These are phyloP conservation scores for Dicrostonyx torquatus DNA, from an alignment of 2,797 vertebrate species.

Conservation along the genomic window DNA sequence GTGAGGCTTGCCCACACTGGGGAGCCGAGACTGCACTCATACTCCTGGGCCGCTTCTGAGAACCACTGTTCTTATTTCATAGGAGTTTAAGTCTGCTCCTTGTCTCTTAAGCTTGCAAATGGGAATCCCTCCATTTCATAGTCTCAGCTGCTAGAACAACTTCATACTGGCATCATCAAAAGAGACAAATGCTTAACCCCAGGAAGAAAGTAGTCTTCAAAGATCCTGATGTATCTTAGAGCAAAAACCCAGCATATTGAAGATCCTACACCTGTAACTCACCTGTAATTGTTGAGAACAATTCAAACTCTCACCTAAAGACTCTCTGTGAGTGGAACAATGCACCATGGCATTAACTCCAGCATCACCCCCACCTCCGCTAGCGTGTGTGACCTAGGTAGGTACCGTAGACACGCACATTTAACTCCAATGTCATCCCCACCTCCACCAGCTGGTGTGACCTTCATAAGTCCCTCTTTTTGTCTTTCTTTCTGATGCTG, in stretches of 20 bases:
- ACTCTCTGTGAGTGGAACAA: not conserved
- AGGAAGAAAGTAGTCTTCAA: conserved; percentile 52
- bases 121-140: conserved; percentile 53
- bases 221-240: conserved; percentile 12
- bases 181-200: conserved; percentile 55
- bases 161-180: conserved; percentile 43
- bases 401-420: not conserved
- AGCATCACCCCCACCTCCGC: not conserved
- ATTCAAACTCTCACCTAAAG: not conserved
- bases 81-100: conserved; percentile 22
- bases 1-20: conserved; percentile 16
- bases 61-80: not conserved
- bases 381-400: not conserved
- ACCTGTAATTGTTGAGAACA: not conserved
- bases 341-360: not conserved
- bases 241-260: not conserved
- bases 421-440: not conserved
- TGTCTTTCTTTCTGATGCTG: not conserved
- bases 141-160: conserved; percentile 51
- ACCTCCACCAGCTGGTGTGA: not conserved
- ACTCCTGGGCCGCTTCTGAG: conserved; percentile 33
- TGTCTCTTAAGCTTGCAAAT: conserved; percentile 51
- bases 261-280: not conserved
- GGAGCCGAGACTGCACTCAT: not conserved
- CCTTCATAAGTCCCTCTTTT: not conserved